Evolutionary conservation across 2,113 vertebrate species (phyloP), one percentile per base, ranked within the genome.

Genomic region (Cromileptes altivelis): DNA sequence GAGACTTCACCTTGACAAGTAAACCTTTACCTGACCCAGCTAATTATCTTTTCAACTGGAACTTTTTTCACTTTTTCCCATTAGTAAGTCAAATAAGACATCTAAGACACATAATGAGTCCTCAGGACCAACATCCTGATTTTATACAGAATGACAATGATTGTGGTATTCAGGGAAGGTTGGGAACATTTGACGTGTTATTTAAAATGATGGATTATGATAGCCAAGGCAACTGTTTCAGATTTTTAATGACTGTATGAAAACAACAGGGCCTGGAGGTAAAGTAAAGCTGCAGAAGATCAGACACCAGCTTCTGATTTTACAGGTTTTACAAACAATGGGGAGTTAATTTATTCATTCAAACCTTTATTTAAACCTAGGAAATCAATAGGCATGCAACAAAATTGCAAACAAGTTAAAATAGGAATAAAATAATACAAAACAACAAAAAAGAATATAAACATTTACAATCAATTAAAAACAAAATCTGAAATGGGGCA

Each of bases 171-270:
- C 49, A 55, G 67, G 21, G 14, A 72, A 61, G 56, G 40, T 40
- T 49, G 40, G 17, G 23, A 78, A 69, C 18, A 69, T 63, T 23
- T 60, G 33, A n/a, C 25, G 21, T 23, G 52, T 78, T 69, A 65
- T 80, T 67, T 50, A n/a, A 60, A 70, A 67, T 74, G 76, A 83
- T 80, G 56, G 80, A 82, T 88, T 76, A 23, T 67, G 25, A 49
- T 47, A 53, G 45, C 42, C 18, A 40, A 70, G 56, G 65, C 65
- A 56, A 62, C 25, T 6, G 17, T 63, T 33, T 60, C 15, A 57
- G 49, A 58, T 45, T 49, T 65, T 79, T 72, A 70, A 85, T 73
- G 42, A 68, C 58, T 52, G 5, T 61, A 49, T 62, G 55, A 74
- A 69, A 47, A 57, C 17, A 56, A 25, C 18, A 2, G 45, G 25